These are phyloP conservation scores for Oreocharis arfaki DNA, from an alignment of 2,113 vertebrate genomes.

Conservation along the genomic window DNA sequence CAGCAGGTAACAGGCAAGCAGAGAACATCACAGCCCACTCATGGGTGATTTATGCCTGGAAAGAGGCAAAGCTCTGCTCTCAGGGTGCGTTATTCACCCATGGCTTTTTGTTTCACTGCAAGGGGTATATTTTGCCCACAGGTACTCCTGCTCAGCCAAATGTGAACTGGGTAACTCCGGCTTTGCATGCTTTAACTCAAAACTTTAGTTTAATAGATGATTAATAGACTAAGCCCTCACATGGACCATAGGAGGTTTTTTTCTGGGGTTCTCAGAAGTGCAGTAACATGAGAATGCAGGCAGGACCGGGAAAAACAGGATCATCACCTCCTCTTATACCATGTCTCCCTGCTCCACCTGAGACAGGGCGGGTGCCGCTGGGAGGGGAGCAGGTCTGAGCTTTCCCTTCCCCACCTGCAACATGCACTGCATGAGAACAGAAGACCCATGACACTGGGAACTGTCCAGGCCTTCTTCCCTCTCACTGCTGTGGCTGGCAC, in stretches of 20 bases:
- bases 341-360: background rate
- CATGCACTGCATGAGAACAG: rapidly evolving
- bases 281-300: background rate
- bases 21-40: background rate
- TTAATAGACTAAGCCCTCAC: background rate
- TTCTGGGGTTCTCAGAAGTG: background rate
- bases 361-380: background rate
- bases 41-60: background rate
- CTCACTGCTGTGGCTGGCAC: background rate
- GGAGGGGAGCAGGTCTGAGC: background rate
- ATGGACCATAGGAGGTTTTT: background rate
- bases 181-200: background rate
- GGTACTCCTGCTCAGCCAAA: background rate
- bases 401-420: background rate
- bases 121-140: background rate
- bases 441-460: background rate
- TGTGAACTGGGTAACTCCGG: background rate
- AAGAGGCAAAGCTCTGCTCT: background rate
- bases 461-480: rapidly evolving
- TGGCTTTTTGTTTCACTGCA: background rate
- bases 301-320: background rate
- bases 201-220: background rate
- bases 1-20: background rate
- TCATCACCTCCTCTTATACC: background rate
- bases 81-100: rapidly evolving